Evolutionary conservation across 2,888 invertebrate species (phyloP).

Genomic region (Agrochola lychnidis): DNA sequence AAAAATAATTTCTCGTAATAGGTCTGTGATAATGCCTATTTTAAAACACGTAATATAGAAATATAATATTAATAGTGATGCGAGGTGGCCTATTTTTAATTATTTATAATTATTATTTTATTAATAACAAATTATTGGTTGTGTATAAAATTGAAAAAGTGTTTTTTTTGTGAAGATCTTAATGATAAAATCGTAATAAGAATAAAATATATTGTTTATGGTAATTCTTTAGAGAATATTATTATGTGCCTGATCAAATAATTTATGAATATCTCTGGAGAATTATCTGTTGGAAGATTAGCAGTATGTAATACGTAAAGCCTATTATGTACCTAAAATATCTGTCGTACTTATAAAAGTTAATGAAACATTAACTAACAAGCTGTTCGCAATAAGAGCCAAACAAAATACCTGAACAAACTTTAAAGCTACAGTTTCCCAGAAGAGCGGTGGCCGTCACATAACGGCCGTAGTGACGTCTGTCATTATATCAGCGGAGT

Average conservation of each 20-base stretch:
- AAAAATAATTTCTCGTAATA: constrained; percentile 8
- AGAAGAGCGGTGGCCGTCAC: too few relatives aligned
- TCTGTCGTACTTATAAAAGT: not conserved
- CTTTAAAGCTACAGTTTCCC: too few relatives aligned
- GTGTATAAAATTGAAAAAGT: not conserved
- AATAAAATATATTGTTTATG: not conserved
- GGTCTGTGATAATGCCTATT: constrained; percentile 66
- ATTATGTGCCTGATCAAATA: constrained; percentile 26
- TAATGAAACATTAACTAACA: not conserved
- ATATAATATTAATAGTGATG: constrained; percentile 16
- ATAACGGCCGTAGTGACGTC: too few relatives aligned
- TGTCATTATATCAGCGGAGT: too few relatives aligned
- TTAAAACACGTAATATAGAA: constrained; percentile 44
- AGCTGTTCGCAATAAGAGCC: not conserved
- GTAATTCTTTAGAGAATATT: not conserved
- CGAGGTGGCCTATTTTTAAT: constrained; percentile 35
- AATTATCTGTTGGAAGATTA: constrained; percentile 3
- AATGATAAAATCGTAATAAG: not conserved
- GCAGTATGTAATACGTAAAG: not conserved
- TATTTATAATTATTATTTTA: not conserved
- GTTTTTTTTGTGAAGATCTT: not conserved
- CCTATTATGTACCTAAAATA: not conserved
- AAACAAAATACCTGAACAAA: not conserved
- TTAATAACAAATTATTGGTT: not conserved
- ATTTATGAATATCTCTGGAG: constrained; percentile 12